Evolutionary conservation across 2,797 vertebrate species (phyloP).

Genomic region (Cryptoprocta ferox): DNA sequence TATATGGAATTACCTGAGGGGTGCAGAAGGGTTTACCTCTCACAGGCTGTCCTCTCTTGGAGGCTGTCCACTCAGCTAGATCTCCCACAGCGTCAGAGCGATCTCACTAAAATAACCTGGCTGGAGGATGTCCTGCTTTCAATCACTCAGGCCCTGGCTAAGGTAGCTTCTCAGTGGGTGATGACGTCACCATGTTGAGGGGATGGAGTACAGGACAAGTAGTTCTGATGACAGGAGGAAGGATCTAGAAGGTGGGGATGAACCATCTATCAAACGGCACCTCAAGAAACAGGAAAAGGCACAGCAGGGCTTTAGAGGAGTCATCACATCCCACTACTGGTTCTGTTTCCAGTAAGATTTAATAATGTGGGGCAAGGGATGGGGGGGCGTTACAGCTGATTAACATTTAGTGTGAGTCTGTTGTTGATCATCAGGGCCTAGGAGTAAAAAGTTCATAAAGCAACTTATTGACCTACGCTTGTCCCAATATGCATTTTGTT

Average conservation of each 20-base stretch:
- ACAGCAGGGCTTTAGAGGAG: background rate
- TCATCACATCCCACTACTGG: background rate
- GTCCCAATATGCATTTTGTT: background rate
- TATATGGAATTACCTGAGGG: background rate
- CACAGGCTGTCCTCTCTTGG: background rate
- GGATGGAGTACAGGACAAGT: background rate
- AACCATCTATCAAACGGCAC: background rate
- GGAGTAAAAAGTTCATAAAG: background rate
- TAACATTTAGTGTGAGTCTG: constrained; percentile 15
- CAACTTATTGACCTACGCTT: background rate
- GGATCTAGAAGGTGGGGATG: background rate
- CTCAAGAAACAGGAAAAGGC: background rate
- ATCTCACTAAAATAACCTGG: background rate
- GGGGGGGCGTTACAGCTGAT: background rate
- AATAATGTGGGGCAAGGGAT: background rate
- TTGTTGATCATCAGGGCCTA: background rate
- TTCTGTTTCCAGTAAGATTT: background rate
- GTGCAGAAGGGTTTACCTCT: background rate
- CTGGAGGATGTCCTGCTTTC: background rate
- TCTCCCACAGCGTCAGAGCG: background rate
- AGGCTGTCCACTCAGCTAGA: background rate
- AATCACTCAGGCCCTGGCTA: background rate
- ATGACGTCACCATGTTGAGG: background rate
- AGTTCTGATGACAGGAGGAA: background rate
- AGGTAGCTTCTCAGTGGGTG: background rate